Evolutionary conservation across 2,113 vertebrate genomes (phyloP).

Genomic region (Xiphias gladius): DNA sequence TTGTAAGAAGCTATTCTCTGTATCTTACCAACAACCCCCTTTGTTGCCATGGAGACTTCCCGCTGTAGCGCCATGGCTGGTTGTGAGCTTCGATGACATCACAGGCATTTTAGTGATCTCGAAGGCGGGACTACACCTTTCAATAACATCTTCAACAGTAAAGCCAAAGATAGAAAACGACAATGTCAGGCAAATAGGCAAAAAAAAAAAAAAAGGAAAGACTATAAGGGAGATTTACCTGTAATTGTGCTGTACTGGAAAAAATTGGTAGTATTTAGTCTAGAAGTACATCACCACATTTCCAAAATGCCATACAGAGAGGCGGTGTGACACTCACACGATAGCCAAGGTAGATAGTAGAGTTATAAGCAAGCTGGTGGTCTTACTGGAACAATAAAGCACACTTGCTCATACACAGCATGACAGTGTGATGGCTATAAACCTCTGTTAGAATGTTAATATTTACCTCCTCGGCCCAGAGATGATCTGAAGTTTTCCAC

Average conservation of each 20-base stretch:
- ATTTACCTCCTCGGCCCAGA: slow-evolving; percentile 69
- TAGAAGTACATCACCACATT: not conserved
- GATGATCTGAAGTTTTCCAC: slow-evolving; percentile 72
- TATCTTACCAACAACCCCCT: slow-evolving; percentile 30
- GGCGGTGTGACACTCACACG: slow-evolving; percentile 21
- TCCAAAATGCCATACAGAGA: not conserved
- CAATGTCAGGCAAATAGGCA: too few relatives aligned
- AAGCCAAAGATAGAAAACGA: not conserved
- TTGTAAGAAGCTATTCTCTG: slow-evolving; percentile 2
- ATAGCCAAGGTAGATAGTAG: slow-evolving; percentile 31
- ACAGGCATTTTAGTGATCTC: slow-evolving; percentile 33
- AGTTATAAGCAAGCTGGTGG: slow-evolving; percentile 43
- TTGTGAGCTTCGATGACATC: slow-evolving; percentile 46
- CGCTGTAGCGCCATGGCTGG: slow-evolving; percentile 46
- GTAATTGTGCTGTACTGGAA: not conserved
- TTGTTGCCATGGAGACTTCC: slow-evolving; percentile 72
- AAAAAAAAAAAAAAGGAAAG: too few relatives aligned
- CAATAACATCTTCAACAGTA: not conserved
- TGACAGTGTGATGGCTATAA: slow-evolving; percentile 64
- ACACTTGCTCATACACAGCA: slow-evolving; percentile 66
- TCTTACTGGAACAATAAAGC: slow-evolving; percentile 63
- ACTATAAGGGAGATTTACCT: not conserved
- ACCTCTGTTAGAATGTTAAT: slow-evolving; percentile 76
- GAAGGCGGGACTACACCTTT: not conserved
- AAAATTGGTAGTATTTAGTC: not conserved